These are phyloP conservation scores for Oceanodroma tethys DNA, from an alignment of 2,113 vertebrate species.

Conservation along the genomic window DNA sequence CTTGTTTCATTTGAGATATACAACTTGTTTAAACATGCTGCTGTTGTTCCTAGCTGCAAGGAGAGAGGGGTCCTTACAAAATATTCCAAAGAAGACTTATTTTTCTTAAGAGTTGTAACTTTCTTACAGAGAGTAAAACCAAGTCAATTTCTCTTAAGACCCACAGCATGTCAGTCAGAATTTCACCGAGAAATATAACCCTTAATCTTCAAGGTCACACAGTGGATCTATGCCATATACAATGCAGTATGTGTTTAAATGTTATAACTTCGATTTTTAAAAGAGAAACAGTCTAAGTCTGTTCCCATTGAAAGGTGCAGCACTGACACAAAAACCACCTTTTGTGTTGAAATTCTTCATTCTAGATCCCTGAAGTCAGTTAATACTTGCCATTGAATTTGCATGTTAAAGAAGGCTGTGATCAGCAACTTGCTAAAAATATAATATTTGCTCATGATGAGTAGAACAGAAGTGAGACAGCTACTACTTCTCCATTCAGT, in stretches of 20 bases:
- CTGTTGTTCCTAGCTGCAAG: neutral
- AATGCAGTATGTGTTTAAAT: neutral
- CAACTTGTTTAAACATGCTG: neutral
- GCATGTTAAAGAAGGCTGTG: neutral
- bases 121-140: neutral
- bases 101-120: neutral
- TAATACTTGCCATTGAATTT: neutral
- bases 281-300: neutral
- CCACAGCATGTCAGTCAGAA: neutral
- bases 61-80: neutral
- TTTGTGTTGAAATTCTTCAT: neutral
- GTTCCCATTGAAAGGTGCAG: neutral
- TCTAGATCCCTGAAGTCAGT: neutral
- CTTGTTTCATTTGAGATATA: neutral
- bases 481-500: neutral
- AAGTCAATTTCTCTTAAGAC: neutral
- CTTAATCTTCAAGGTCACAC: neutral
- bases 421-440: neutral
- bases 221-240: neutral
- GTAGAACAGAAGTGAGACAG: neutral
- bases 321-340: accelerated
- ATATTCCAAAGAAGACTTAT: neutral
- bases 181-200: neutral
- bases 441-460: neutral
- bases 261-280: neutral